phyloP scores from a whole-genome alignment of 2,888 invertebrate species.

The Euzophera pinguis region DNA sequence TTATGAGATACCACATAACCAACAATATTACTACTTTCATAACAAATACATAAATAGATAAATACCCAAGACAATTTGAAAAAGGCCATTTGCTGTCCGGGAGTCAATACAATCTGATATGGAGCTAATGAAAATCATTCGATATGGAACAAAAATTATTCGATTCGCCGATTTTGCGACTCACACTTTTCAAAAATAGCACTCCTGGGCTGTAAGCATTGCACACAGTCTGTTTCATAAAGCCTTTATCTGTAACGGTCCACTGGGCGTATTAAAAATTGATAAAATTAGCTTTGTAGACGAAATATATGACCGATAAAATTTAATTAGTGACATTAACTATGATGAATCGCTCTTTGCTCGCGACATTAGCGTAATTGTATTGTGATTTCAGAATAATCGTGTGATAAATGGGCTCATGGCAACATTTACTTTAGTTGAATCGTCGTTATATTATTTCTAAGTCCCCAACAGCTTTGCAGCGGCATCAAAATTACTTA shows the following conservation, averaged over 20 bases:
- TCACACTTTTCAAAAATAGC: too few species aligned
- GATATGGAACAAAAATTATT: too few species aligned
- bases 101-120: too few species aligned
- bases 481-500: conserved; percentile 28
- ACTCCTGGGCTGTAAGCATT: neutral
- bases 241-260: conserved; percentile 1
- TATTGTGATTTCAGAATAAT: conserved; percentile 68
- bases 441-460: conserved; percentile 45
- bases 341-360: conserved; percentile 53
- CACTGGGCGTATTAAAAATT: conserved; percentile 22
- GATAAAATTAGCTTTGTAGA: conserved; percentile 32
- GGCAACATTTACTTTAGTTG: conserved; percentile 46
- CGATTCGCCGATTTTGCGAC: too few species aligned
- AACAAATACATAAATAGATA: too few species aligned
- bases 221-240: neutral
- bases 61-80: too few species aligned
- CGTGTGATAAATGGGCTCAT: conserved; percentile 56
- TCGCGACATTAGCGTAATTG: conserved; percentile 58
- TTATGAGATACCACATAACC: too few species aligned
- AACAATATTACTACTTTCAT: too few species aligned
- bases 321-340: conserved; percentile 63
- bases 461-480: conserved; percentile 38
- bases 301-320: conserved; percentile 54
- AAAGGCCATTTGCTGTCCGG: too few species aligned
- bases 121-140: too few species aligned